Conservation (phyloP, 2,113 vertebrate species). For the Chamaea fasciata region DNA sequence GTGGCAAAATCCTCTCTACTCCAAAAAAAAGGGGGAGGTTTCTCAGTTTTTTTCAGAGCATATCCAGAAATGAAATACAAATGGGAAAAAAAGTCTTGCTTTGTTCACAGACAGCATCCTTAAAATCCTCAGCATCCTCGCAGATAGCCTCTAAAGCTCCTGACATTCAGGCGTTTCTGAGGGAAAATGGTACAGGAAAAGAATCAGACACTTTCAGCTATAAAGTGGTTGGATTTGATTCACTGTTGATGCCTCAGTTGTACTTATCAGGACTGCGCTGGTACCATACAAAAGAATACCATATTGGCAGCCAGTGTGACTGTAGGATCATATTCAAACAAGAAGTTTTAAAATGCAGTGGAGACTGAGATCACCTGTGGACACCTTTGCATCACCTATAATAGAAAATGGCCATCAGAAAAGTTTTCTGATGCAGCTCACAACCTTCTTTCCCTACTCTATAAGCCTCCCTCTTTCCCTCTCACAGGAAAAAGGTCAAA, state of each 20-base stretch:
- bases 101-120: not conserved
- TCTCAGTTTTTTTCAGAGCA: not conserved
- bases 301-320: not conserved
- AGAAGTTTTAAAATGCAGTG: not conserved
- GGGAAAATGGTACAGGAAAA: not conserved
- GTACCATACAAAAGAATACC: not conserved
- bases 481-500: not conserved
- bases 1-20: not conserved
- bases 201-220: accelerated
- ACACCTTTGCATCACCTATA: not conserved
- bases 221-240: not conserved
- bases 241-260: not conserved
- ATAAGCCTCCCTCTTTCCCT: not conserved
- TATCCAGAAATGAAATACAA: not conserved
- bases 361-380: not conserved
- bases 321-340: not conserved
- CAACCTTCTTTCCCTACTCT: not conserved
- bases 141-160: not conserved
- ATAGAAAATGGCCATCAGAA: not conserved
- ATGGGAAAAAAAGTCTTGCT: not conserved
- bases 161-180: not conserved
- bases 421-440: not conserved
- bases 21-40: not conserved
- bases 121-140: not conserved
- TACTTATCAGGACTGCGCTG: not conserved